Conservation (phyloP, 2,888 invertebrate species). For the Drosophila hamatofila region DNA sequence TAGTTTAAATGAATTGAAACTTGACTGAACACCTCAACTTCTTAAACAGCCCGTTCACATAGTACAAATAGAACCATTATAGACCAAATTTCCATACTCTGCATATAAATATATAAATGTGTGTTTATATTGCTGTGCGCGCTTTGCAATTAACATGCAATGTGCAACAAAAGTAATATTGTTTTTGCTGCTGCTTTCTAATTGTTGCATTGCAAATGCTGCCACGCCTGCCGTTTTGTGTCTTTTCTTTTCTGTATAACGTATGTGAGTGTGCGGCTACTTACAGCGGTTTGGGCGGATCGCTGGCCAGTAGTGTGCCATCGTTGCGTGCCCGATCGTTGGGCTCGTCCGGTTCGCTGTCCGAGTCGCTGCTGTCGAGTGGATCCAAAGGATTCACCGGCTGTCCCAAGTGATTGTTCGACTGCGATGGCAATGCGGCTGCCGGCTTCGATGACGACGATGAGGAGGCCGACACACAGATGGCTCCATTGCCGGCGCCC, state of each 20-base stretch:
- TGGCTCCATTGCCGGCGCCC: conserved; percentile 72
- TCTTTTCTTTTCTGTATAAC: background rate
- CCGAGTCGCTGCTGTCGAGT: conserved; percentile 91
- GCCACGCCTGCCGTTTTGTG: conserved; percentile 55
- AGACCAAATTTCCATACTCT: background rate
- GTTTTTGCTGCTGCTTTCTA: background rate
- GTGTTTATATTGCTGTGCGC: conserved; percentile 22
- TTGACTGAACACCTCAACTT: background rate
- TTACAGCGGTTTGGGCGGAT: conserved; percentile 98
- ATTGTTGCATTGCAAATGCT: conserved; percentile 15
- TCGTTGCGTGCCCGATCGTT: conserved; percentile 94
- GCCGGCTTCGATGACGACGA: conserved; percentile 80
- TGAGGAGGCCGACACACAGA: conserved; percentile 68
- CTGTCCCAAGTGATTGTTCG: conserved; percentile 85
- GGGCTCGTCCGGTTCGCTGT: conserved; percentile 93
- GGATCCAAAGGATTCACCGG: conserved; percentile 88
- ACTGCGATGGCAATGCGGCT: conserved; percentile 84
- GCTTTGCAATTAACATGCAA: conserved; percentile 17
- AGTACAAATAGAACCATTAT: conserved; percentile 14
- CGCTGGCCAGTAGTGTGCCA: conserved; percentile 97
- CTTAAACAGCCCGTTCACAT: too few species aligned
- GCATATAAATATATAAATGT: background rate
- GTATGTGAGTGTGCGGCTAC: conserved; percentile 83
- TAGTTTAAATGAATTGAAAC: too few species aligned
- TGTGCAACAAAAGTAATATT: conserved; percentile 7